Evolutionary conservation across 2,888 invertebrate genomes (phyloP).

Genomic region (Microctonus aethiopoides): DNA sequence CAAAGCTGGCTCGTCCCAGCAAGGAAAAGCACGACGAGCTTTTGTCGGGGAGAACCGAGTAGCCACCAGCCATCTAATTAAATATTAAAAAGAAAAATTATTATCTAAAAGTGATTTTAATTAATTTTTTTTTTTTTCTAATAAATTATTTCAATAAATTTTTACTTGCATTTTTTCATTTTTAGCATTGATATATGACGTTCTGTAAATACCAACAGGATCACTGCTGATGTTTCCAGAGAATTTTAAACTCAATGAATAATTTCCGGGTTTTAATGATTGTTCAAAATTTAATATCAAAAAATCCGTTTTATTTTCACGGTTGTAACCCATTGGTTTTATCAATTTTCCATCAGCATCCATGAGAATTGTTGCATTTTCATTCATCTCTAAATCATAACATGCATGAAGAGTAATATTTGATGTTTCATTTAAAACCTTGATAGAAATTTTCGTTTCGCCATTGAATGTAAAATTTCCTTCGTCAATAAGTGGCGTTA

Average conservation of each 20-base stretch:
- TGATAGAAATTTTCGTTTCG: constrained; percentile 36
- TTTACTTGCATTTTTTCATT: constrained; percentile 62
- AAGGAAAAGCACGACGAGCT: constrained; percentile 78
- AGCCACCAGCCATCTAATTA: constrained; percentile 71
- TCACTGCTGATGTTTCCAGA: constrained; percentile 71
- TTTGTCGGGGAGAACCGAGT: constrained; percentile 76
- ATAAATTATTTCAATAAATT: no score
- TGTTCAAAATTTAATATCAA: constrained; percentile 34
- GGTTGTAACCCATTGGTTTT: constrained; percentile 38
- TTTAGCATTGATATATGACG: constrained; percentile 70
- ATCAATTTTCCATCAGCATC: constrained; percentile 24
- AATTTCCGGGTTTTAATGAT: constrained; percentile 64
- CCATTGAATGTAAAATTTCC: constrained; percentile 50
- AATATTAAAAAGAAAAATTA: constrained; percentile 1
- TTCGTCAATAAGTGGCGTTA: constrained; percentile 68
- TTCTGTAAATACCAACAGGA: constrained; percentile 76
- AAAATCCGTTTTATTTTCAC: constrained; percentile 37
- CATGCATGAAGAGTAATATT: constrained; percentile 66
- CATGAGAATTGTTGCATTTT: constrained; percentile 49
- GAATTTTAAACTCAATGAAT: constrained; percentile 71
- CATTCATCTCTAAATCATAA: constrained; percentile 57
- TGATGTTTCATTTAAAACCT: constrained; percentile 51
- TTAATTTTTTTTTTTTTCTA: no score
- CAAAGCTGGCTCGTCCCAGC: constrained; percentile 78
- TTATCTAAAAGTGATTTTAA: no score